Evolutionary conservation across 2,797 vertebrate genomes (phyloP), one percentile per base, ranked within the genome.

Genomic region (Gobionotothen gibberifrons): DNA sequence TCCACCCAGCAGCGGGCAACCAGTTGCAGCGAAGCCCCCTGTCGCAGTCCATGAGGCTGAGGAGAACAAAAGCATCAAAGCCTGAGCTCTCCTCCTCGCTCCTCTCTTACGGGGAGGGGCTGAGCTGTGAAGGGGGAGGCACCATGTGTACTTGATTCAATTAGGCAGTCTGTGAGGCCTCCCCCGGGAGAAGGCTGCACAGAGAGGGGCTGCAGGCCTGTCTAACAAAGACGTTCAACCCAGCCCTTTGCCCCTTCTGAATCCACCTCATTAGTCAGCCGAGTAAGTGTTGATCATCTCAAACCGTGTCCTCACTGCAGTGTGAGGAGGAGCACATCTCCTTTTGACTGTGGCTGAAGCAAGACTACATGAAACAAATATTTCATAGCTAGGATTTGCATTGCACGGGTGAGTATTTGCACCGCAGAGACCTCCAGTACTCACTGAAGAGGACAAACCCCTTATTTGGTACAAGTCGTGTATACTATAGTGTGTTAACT

Each of bases 71-170:
- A 91, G 87, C 92, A 88, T 90, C 70, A 93, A 91, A 94, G 93
- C 80, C 19, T 2, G 12, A 76, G 78, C 85, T 78, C 84, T 84
- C 81, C 89, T 76, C 69, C 83, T 85, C 9, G 1, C 79, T 82
- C 62, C 9, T 72, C 83, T 83, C 60, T 2, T 57, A 62, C 2
- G 22, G 85, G 90, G 89, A 89, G 89, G 90, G 86, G 85, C 77
- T 3, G 53, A 72, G 87, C 79, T 69, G 87, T 62, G 91, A 91
- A 87, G 85, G 65, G 85, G 89, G 65, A 86, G 90, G 93, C 87
- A 82, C 60, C 92, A 84, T 90, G 87, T 82, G 94, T 87, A 94
- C 92, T 95, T 97, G 95, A 98, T 97, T 99, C 95, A 98, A 97
- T 99, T 98, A 97, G 91, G 83, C 76, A 87, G 92, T 89, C 92